Base-by-base conservation (phyloP, 2,797 vertebrate species). In the Sebastes wilsoni region DNA sequence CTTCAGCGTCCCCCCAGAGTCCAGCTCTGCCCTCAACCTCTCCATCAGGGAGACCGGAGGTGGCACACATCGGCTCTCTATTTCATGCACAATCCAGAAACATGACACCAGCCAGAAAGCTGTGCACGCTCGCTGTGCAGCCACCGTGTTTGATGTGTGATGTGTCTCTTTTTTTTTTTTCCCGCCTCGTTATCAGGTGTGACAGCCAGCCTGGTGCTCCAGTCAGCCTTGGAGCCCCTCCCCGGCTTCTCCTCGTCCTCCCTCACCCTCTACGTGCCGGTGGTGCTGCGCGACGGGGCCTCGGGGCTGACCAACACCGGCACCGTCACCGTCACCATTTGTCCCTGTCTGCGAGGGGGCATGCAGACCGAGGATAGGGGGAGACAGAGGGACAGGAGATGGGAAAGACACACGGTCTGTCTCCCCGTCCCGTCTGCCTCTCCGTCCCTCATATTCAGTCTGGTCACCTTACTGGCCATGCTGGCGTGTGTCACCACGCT, bases 301-400 rank as follows among this genome's bases (percentile, higher is more conserved):
- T 97, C 96, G 0, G 95, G 95, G 49, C 95, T 97, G 72, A 97
- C 96, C 90, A 97, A 97, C 91, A 98, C 97, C 0, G 96, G 95
- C 85, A 98, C 97, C 0, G 96, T 98, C 87, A 97, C 97, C 0
- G 94, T 98, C 84, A 97, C 96, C 23, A 87, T 98, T 73, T 98
- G 97, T 87, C 97, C 95, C 36, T 98, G 97, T 88, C 94, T 96
- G 91, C 92, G 93, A 0, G 97, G 97, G 2, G 96, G 96, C 71
- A 97, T 96, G 95, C 96, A 88, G 94, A 96, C 94, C 0, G 96
- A 93, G 88, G 94, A 94, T 12, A 77, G 87, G 69, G 92, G 91
- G 20, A 78, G 85, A 10, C 91, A 92, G 81, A 79, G 80, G 66
- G 94, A 93, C 62, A 82, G 85, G 58, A 88, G 92, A 25, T 96